Base-by-base conservation (phyloP, 2,888 invertebrate species). In the Clanis bilineata region DNA sequence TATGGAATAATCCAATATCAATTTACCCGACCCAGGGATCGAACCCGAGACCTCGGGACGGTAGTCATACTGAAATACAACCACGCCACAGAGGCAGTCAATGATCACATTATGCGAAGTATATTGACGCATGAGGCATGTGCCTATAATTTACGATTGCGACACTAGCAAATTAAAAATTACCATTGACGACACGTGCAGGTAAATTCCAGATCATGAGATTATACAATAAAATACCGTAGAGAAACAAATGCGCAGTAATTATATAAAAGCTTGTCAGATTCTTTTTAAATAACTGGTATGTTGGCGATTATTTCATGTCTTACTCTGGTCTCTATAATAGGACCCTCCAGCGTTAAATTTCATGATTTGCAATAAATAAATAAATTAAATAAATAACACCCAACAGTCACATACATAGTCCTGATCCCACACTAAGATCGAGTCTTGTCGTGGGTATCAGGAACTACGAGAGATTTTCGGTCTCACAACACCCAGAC, bases 231-330 rank as follows among this genome's bases (percentile, higher is more conserved):
- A 71, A 68, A 73, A 66, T n/a, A 47, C 15, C 32, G 32, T 9
- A 32, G 32, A 66, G 66, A 76, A 68, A 70, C 65, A 64, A 21
- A 44, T 61, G 66, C 68, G 75, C 73, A 71, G 62, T 69, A 73
- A 79, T 82, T 77, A 72, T 67, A 71, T 69, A 60, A 66, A 72
- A 76, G 76, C 69, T 78, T 69, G 39, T 69, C 69, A 62, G 72
- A 82, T 85, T 80, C 76, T 73, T 77, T 62, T 64, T 69, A 68
- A 73, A 80, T 83, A 72, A 82, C 65, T 15, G 23, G 45, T 47
- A n/a, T 7, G 38, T 22, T 38, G 2, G 12, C 18, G 9, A 47
- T 47, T 15, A 28, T 25, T 28, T 7, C n/a, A 28, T 9, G 7
- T 47, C 28, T 47, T 47, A 28, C 15, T 28, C 28, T 45, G n/a